phyloP scores from a whole-genome alignment of 2,113 vertebrate genomes.

The Sakesphorus luctuosus region DNA sequence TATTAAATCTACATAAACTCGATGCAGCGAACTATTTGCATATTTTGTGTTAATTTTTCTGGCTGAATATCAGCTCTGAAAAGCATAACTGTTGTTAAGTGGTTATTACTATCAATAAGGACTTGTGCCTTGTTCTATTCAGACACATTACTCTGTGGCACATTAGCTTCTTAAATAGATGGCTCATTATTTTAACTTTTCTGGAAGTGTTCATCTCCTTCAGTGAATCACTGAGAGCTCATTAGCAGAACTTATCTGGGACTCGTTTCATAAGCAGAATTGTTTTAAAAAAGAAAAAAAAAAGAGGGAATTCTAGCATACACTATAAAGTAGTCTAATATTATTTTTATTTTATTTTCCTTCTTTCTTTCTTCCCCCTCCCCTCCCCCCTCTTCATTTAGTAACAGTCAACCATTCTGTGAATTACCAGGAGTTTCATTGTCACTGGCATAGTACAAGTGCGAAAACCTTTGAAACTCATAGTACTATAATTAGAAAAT shows the following conservation, averaged over 20 bases:
- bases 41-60: neutral
- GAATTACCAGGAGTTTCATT: neutral
- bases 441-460: neutral
- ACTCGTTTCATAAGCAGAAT: neutral
- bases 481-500: neutral
- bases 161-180: neutral
- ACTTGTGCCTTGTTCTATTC: neutral
- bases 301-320: fast-evolving
- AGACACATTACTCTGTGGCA: neutral
- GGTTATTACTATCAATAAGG: neutral
- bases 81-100: neutral
- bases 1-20: neutral
- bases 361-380: neutral
- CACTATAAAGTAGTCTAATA: neutral
- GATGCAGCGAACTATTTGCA: neutral
- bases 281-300: neutral
- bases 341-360: neutral
- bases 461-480: neutral
- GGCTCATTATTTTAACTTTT: neutral
- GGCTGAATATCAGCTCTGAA: neutral
- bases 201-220: neutral
- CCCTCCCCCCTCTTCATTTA: neutral
- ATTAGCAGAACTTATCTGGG: neutral
- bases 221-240: neutral
- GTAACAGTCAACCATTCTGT: neutral